Base-by-base conservation (phyloP, 2,888 invertebrate species). In the Hirudinaria manillensis region DNA sequence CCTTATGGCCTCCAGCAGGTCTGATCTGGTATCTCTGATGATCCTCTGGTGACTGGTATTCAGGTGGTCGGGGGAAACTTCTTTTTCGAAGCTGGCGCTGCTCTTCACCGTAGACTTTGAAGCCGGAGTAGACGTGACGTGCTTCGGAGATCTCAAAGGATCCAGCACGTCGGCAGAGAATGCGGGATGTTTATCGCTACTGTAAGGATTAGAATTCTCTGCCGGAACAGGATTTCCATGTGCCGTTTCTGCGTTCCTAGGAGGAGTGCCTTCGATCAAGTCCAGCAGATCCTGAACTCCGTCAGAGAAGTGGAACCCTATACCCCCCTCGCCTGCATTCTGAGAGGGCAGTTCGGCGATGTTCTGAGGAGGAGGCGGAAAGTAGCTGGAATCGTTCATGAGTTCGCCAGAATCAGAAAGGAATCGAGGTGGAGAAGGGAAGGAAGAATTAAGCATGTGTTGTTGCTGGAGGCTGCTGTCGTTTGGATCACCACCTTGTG, bases 1-100 rank as follows among this genome's bases (percentile, higher is more conserved):
- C 66, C 56, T 74, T 81, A 97, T 97, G 74, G 96, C 94, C 85
- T 94, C 94, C 84, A 97, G 89, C 79, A 97, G 88, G 87, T 95
- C 95, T 80, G 92, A 92, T 67, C 74, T 32, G 24, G 61, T 36
- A 65, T 66, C 76, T 29, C 27, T 36, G 32, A 53, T 34, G 27
- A 24, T 32, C 27, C 71, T 56, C n/a, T 56, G 61, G 27, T 45
- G 38, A 34, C 61, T 61, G 3, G 61, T 61, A n/a, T 61, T 61
- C 24, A 61, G 19, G 29, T 61, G 61, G 13, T 61, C 61, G 1
- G 61, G 61, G 10, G 61, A 61, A 7, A 29, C 24, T 27, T 61
- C 61, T 27, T n/a, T 27, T 16, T 61, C 10, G 29, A 24, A 29
- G 24, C 61, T 29, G 45, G 45, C 45, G 16, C 45, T 45, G 3